Evolutionary conservation across 2,797 vertebrate genomes (phyloP), one percentile per base, ranked within the genome.

Genomic region (Masticophis lateralis): DNA sequence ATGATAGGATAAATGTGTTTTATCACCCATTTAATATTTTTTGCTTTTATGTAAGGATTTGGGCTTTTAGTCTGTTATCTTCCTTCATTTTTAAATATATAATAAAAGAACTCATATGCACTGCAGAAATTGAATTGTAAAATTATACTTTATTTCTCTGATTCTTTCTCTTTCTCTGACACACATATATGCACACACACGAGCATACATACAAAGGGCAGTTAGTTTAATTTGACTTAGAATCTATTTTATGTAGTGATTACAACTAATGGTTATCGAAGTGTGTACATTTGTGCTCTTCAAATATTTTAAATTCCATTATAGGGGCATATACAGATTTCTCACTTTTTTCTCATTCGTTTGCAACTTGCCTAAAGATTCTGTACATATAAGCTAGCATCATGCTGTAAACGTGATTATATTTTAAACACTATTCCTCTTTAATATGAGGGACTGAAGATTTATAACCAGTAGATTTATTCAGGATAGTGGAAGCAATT

Each of bases 181-280:
- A 79, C 69, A 79, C 32, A 79, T 9, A 43, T 37, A 37, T 74
- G 32, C 37, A 25, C 74, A 47, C 18, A 43, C 43, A 83, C 74
- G 47, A 74, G n/a, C 74, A 47, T 20, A 25, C 20, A 83, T 87
- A 93, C 1, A 95, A 61, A 93, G 94, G 51, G 93, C 51, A 91
- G 95, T 95, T 95, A 95, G 93, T 95, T 86, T 94, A 79, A 28
- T 47, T n/a, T 86, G 69, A 89, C 95, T 88, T 57, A 74, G 69
- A 94, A 89, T 51, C 12, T 95, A 83, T 79, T 90, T 91, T 4
- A n/a, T 94, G 93, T 86, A 66, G 74, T 66, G 74, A 10, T 79
- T 47, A 87, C 0, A 18, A 74, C 93, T 93, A 90, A 47, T 90
- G 93, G 86, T 89, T 93, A 93, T 93, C 90, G 94, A 95, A 93